Base-by-base conservation (phyloP, 2,113 vertebrate genomes). In the Varanus salvator region DNA sequence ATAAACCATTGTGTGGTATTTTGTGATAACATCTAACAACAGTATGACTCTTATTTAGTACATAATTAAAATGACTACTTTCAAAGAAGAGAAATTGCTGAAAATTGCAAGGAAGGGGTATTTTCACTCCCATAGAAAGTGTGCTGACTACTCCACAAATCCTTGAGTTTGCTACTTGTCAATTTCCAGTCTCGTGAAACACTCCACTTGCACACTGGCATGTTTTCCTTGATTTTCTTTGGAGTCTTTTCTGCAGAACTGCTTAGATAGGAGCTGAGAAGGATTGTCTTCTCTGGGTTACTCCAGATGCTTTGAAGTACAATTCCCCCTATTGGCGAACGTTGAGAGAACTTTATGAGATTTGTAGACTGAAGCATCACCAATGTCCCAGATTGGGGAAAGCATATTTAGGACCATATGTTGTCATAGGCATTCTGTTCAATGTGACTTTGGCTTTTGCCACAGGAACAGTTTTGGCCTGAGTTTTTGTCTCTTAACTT, bases 31-130 rank as follows among this genome's bases (percentile, higher is more conserved):
- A 66, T 8, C 19, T 81, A 64, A 15, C 29, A 64, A 50, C 4
- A 44, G 27, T 27, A 57, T 38, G 86, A 86, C 52, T 82, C 34
- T 90, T 14, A 31, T 81, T 75, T 86, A 74, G 38, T 86, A 64
- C n/a, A 48, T 72, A 90, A 34, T 85, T 89, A 69, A 89, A 89
- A 69, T 21, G 48, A 68, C 71, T 50, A 17, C n/a, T 52, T 90
- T 77, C 64, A 31, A 57, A 57, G 57, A 89, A 84, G 82, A 77
- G 4, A 75, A 64, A 76, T 89, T 77, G 68, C 38, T 75, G 87
- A 60, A 14, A 71, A 68, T 52, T 84, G 57, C 6, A 68, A 77
- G 68, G 54, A 75, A 12, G 80, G 52, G 48, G 44, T 86, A 7
- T 78, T 90, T 25, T 38, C 21, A 54, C 1, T 80, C 15, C 48